Conservation (phyloP, 2,113 vertebrate genomes). For the Brachypteracias leptosomus region DNA sequence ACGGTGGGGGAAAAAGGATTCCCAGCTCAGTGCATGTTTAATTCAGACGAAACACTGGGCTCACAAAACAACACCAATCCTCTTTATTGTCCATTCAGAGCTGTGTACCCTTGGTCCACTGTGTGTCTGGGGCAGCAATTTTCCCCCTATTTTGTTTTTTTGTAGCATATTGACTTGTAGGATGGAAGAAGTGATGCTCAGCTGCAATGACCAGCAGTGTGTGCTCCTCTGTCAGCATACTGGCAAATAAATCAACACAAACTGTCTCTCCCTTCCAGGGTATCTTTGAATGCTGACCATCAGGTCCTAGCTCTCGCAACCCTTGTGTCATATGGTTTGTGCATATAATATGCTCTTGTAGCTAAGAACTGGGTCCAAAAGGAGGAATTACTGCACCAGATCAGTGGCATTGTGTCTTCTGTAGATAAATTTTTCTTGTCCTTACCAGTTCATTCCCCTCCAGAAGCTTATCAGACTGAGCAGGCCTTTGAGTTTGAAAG, state of each 20-base stretch:
- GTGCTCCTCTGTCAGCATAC: neutral
- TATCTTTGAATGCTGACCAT: neutral
- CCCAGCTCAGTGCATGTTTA: neutral
- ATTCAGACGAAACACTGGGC: neutral
- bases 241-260: neutral
- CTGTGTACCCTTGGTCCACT: neutral
- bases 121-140: neutral
- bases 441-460: neutral
- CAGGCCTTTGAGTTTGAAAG: slow-evolving; percentile 10
- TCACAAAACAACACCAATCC: neutral
- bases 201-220: neutral
- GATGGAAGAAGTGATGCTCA: neutral
- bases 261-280: neutral
- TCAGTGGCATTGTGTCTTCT: neutral
- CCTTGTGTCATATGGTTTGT: neutral
- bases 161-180: neutral
- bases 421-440: neutral
- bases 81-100: neutral
- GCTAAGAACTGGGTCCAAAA: neutral
- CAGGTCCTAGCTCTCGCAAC: neutral
- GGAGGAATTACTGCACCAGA: neutral
- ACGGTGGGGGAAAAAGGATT: fast-evolving
- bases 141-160: neutral
- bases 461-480: neutral
- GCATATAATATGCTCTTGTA: neutral